Base-by-base conservation (phyloP, 2,888 invertebrate species). In the Brenthis daphne region DNA sequence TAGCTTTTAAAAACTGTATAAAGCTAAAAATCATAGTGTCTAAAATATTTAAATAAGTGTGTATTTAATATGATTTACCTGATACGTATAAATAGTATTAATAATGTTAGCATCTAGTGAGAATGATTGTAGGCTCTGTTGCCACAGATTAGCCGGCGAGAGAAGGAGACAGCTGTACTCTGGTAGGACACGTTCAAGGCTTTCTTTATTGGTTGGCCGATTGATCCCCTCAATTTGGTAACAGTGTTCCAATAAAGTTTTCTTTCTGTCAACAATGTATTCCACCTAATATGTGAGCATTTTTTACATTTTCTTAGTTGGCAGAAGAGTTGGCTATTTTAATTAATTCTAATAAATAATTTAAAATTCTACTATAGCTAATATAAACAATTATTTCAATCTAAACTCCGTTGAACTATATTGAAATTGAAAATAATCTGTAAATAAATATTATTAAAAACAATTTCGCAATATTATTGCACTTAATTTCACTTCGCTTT, bases 131-230 rank as follows among this genome's bases (percentile, higher is more conserved):
- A 95, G 91, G 84, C 96, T 96, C 83, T 97, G 96, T 77, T 96
- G 95, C 99, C 99, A 99, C 69, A 99, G 94, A 90, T 98, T 98
- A 6, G 98, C 98, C 0, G 99, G 99, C 0, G 99, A 99, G 11
- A 99, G 89, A 53, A 98, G 92, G 37, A 99, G 94, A 86, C 99
- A 99, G 84, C 96, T 97, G 85, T 98, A 99, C 84, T 98, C 97
- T 0, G 99, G 99, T 73, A 99, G 93, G 67, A 97, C 94, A 33
- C 90, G 93, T 51, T 95, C 94, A 70, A 94, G 93, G 74, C 94
- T 94, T 6, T 94, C 93, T 76, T 86, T 87, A 69, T 86, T 86
- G 56, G 94, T 94, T 13, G 87, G 90, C 63, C 94, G 94, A 79
- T 96, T 96, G 6, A 97, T 95, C 70, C 96, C 95, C 84, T 97